Evolutionary conservation across 2,797 vertebrate species (phyloP), one percentile per base, ranked within the genome.

Genomic region (Sebastes oblongus): DNA sequence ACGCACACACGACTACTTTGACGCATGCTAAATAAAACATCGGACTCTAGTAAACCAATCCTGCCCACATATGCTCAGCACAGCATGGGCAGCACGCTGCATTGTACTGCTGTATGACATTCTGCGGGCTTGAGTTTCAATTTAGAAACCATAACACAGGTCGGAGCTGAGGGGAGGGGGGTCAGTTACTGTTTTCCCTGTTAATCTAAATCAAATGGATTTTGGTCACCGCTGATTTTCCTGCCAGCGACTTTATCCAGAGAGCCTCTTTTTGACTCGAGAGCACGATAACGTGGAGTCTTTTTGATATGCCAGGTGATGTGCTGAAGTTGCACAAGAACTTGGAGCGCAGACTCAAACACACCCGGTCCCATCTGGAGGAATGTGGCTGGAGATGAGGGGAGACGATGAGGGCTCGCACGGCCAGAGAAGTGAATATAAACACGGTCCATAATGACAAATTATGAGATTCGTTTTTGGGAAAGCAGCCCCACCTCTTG

Each of bases 1-100:
- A 73, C 58, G 66, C 77, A 72, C 78, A 78, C 84, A 75, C 75
- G 87, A 77, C 73, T 81, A 91, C 85, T 91, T 92, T 90, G 90
- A 90, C 90, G 88, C 89, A 83, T 87, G 77, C 91, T 95, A 92
- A 95, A 95, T 95, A 94, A 95, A 94, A 93, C 91, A 95, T 92
- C 12, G 76, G 80, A 82, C 71, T 67, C 70, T 79, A 58, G 94
- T 94, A 95, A 95, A 91, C 89, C 80, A 91, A 95, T 93, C 93
- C 91, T 88, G 72, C 75, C 81, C 90, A 89, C 93, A 94, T 94
- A 94, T 93, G 93, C 91, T 91, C 75, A 92, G 88, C 88, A 90
- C 91, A 92, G 89, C 90, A 83, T 87, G 87, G 74, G 78, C 80
- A 68, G 80, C 81, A 66, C 11, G 12, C 80, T 85, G 88, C 87